Percentiles rank a stretch among this genome's conserved stretches.
Conservation (phyloP, 2,888 invertebrate genomes). For the Thymelicus acteon region DNA sequence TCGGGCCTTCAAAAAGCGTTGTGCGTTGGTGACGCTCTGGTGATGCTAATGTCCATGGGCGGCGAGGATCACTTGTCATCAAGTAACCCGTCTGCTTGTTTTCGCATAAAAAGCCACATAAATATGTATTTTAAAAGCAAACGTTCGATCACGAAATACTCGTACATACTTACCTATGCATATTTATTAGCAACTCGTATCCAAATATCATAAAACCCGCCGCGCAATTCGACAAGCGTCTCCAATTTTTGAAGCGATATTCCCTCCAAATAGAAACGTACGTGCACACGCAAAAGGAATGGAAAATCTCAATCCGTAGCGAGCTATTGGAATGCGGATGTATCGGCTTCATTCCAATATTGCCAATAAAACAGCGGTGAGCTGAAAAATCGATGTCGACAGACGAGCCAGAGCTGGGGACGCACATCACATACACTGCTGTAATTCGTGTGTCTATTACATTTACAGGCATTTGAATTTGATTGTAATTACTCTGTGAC, state of each 20-base stretch:
- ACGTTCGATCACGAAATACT: no score
- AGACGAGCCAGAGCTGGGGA: constrained; percentile 58
- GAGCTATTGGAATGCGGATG: constrained; percentile 57
- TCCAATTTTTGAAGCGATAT: constrained; percentile 32
- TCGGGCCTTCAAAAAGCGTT: no score
- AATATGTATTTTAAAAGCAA: no score
- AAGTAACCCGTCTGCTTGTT: no score
- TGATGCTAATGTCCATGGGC: no score
- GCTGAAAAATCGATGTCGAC: constrained; percentile 84
- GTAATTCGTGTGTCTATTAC: background rate
- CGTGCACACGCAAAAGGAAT: constrained; percentile 34
- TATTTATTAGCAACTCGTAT: background rate
- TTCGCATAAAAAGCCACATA: no score
- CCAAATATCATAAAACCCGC: background rate
- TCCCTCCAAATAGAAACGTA: constrained; percentile 27
- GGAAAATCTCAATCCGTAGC: constrained; percentile 50
- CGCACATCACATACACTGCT: constrained; percentile 33
- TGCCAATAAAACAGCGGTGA: constrained; percentile 83
- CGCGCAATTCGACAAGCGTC: constrained; percentile 24
- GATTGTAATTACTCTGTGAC: background rate
- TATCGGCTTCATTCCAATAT: constrained; percentile 73
- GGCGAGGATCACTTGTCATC: no score
- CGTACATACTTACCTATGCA: background rate
- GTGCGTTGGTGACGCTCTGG: no score
- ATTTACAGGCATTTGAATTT: background rate